Conservation (phyloP, 2,797 vertebrate species). For the Halcyon smyrnensis region DNA sequence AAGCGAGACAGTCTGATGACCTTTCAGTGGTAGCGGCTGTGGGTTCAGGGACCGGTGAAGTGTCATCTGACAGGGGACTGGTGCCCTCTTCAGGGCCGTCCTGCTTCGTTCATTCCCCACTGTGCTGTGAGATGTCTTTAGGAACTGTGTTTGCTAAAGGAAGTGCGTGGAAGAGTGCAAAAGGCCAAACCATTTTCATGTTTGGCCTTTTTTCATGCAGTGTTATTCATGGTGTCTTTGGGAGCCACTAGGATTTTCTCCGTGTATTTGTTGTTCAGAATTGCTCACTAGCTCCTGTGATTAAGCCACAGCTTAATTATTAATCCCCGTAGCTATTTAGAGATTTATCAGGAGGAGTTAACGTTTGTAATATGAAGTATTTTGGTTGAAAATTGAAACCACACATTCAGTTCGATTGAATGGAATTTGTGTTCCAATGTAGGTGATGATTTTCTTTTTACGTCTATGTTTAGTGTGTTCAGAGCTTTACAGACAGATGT, state of each 20-base stretch:
- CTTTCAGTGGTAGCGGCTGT: fast-evolving
- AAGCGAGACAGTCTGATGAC: too few relatives aligned
- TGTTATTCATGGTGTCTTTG: not conserved
- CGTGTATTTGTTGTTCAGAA: not conserved
- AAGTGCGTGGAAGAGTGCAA: not conserved
- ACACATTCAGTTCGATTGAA: not conserved
- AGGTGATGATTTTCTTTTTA: not conserved
- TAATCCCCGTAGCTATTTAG: not conserved
- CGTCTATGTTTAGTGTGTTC: not conserved
- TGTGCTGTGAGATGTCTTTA: not conserved
- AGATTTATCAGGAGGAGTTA: not conserved
- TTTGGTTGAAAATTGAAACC: not conserved
- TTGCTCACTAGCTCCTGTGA: not conserved
- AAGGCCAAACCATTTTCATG: not conserved
- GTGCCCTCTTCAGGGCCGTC: conserved; percentile 48
- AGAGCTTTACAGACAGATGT: not conserved
- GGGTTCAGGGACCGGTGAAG: not conserved
- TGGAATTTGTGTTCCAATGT: not conserved
- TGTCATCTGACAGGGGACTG: not conserved
- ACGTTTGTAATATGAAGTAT: not conserved
- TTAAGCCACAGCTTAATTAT: not conserved
- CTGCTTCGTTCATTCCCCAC: not conserved
- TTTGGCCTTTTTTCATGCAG: not conserved
- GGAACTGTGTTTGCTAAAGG: fast-evolving
- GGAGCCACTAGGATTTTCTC: not conserved